A percentile compares a stretch with the other conserved stretches of the same genome.
Evolutionary conservation across 2,797 vertebrate genomes (phyloP).

Genomic region (Enteromius fasciolatus): DNA sequence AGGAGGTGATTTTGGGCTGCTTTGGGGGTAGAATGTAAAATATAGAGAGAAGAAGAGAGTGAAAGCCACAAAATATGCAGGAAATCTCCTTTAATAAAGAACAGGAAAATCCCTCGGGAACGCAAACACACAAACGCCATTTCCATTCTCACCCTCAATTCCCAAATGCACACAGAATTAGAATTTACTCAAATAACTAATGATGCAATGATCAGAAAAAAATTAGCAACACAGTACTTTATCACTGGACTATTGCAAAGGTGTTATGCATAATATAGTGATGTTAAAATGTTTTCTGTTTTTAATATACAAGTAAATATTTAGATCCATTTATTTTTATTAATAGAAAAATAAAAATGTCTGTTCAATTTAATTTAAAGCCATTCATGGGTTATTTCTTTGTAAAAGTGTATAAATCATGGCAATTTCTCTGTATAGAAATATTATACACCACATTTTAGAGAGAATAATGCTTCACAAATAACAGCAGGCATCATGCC

Average conservation of each 20-base stretch:
- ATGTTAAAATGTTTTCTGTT: neutral
- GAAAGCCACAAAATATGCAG: constrained; percentile 7
- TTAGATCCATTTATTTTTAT: neutral
- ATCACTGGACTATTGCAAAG: neutral
- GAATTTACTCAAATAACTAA: neutral
- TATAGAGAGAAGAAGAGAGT: neutral
- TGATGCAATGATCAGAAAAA: neutral
- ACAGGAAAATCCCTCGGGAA: constrained; percentile 18
- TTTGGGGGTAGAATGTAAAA: constrained; percentile 27
- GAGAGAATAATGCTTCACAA: neutral
- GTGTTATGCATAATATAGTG: neutral
- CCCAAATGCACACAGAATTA: neutral
- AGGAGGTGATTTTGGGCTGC: constrained; percentile 3
- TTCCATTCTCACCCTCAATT: neutral
- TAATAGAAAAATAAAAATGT: neutral
- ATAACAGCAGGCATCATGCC: neutral
- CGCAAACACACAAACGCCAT: neutral
- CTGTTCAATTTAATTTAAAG: neutral
- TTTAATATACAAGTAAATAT: neutral
- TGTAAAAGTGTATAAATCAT: neutral
- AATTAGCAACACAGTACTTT: no score
- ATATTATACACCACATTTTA: neutral
- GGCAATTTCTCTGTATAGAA: neutral
- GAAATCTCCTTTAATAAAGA: constrained; percentile 15
- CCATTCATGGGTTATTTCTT: neutral